Evolutionary conservation across 2,797 vertebrate species (phyloP), one percentile per base, ranked within the genome.

Genomic region (Eospalax fontanierii): DNA sequence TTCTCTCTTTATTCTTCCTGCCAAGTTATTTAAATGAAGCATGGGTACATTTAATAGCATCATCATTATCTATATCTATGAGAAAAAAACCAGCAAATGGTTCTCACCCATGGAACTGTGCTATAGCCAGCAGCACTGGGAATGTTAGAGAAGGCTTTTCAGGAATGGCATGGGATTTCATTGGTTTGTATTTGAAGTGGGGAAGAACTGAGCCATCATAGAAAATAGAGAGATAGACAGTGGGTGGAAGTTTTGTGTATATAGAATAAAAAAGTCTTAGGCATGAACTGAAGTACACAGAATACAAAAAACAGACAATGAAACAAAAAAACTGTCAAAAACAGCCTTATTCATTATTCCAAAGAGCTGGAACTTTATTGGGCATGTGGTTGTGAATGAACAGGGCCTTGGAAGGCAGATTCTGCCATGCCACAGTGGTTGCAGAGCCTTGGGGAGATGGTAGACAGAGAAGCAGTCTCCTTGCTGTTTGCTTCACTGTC

Each of bases 1-100:
- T 35, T 6, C 0, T 26, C 19, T 28, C 2, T 26, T 43, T 2
- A 7, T 1, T 24, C 15, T 6, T 46, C 28, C 9, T 2, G 16
- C 14, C 24, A 6, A 2, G 4, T 21, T 5, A 21, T 50, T 2
- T 33, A 50, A 24, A 10, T 22, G 68, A 43, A 14, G 14, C 2
- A 1, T 4, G 3, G 59, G 50, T 50, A 57, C 2, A 4, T 30
- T 38, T 3, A 28, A 33, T 50, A 24, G 30, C 21, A 50, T 19
- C 12, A 4, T 3, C 16, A 0, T 1, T 24, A 12, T 26, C 38
- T 73, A 12, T 18, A 10, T 11, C 21, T 35, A 3, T 71, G 66
- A 35, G 71, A 54, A 63, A 21, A 46, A 65, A 63, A 43, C 21
- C 1, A 61, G 63, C 40, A 46, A 33, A n/a, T 43, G 11, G 2